Percentiles rank a stretch among this genome's conserved stretches.
Conservation (phyloP, 2,113 vertebrate species). For the Cynoglossus semilaevis region DNA sequence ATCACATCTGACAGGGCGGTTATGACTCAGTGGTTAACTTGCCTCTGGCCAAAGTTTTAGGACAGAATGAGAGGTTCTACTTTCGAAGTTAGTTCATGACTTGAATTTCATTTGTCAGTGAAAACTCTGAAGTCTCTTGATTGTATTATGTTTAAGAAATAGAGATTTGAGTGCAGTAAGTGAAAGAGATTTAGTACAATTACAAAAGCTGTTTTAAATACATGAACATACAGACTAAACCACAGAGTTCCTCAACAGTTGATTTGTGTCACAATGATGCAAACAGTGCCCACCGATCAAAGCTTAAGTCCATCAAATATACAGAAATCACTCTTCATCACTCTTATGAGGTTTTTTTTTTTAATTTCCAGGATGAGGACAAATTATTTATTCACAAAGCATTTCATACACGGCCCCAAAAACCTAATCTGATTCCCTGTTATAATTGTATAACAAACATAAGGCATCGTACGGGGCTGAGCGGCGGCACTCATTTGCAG, state of each 20-base stretch:
- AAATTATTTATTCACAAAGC: constrained; percentile 1
- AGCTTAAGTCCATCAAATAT: constrained; percentile 11
- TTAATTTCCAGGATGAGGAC: neutral
- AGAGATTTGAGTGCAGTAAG: no score
- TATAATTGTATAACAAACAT: constrained; percentile 13
- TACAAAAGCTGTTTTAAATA: constrained; percentile 18
- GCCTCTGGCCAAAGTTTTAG: no score
- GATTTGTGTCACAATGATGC: constrained; percentile 31
- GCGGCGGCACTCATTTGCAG: constrained; percentile 54
- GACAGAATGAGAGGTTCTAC: no score
- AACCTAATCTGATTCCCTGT: neutral
- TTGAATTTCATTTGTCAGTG: no score
- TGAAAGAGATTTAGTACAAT: neutral
- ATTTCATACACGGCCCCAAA: neutral
- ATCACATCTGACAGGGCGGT: no score
- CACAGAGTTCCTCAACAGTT: constrained; percentile 15
- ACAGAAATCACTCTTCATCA: neutral
- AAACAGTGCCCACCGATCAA: constrained; percentile 11
- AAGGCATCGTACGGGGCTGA: constrained; percentile 5
- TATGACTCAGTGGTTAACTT: no score
- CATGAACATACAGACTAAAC: constrained; percentile 4
- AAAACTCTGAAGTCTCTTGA: no score
- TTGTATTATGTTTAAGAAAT: no score
- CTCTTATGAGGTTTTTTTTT: neutral
- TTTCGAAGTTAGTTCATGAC: no score